Evolutionary conservation across 2,888 invertebrate species (phyloP), one percentile per base, ranked within the genome.

Genomic region (Eristalis arbustorum): DNA sequence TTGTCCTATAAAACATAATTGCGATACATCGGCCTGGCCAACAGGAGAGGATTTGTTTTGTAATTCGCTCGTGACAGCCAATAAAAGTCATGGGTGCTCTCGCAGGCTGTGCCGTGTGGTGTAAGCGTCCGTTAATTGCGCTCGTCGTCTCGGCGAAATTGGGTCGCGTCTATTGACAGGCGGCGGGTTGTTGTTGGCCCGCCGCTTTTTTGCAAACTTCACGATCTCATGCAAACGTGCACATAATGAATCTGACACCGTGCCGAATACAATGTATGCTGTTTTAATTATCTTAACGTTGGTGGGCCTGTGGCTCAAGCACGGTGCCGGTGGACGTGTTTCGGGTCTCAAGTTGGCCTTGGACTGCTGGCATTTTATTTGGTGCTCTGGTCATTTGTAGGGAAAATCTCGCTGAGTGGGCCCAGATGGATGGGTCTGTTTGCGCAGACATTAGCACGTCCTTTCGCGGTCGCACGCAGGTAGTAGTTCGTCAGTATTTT

Each of bases 1-100:
- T 77, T n/a, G 37, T 14, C 25, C 59, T 67, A 62, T 40, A 40
- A 82, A 76, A 73, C 81, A 81, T 81, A 81, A 81, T 85, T 81
- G 77, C 81, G 68, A 72, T 37, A 42, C 68, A 42, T 66, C 73
- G n/a, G 69, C 49, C 61, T 10, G 18, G 11, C 22, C 34, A n/a
- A 64, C 4, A 18, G 69, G 34, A 59, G 66, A 72, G 25, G 71
- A 78, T 78, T 78, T 78, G 78, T 49, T 49, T 66, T 63, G 78
- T 37, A 78, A 64, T 78, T 71, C 59, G 71, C 68, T 62, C 42
- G 59, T 37, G 49, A 18, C 14, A 22, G 11, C 10, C 56, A 78
- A 31, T 40, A 64, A 77, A 68, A 61, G 49, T 22, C 42, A 49
- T 61, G 59, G 66, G 72, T 59, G n/a, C 63, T 62, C 49, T 8